Conservation (phyloP, 2,113 vertebrate species). For the Ctenomys sociabilis region DNA sequence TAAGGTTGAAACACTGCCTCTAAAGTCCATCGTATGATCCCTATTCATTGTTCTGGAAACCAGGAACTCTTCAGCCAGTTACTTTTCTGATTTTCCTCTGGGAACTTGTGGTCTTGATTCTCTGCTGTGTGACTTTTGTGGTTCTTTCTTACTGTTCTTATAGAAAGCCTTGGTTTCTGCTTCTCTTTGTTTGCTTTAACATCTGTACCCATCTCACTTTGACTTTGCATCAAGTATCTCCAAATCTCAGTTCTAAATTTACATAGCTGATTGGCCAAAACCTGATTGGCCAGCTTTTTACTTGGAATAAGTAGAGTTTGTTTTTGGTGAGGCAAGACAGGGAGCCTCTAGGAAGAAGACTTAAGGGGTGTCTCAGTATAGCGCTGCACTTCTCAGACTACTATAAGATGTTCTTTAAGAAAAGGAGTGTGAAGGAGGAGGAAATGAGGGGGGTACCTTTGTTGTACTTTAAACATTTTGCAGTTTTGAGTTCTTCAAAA, state of each 20-base stretch:
- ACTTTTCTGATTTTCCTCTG: background rate
- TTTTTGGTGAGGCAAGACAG: background rate
- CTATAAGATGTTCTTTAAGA: background rate
- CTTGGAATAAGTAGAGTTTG: background rate
- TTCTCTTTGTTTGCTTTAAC: slow-evolving; percentile 37
- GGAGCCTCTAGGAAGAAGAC: background rate
- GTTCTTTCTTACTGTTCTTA: background rate
- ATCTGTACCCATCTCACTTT: background rate
- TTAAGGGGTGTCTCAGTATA: background rate
- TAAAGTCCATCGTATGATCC: background rate
- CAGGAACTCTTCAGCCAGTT: background rate
- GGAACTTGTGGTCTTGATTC: background rate
- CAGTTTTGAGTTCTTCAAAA: background rate
- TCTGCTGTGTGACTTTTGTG: background rate
- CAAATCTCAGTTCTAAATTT: background rate
- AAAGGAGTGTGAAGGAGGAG: background rate
- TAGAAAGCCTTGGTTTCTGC: slow-evolving; percentile 35
- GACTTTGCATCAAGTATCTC: background rate
- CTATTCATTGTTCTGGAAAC: background rate
- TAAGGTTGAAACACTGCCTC: background rate
- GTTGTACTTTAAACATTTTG: background rate
- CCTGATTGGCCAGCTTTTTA: background rate
- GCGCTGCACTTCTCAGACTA: background rate
- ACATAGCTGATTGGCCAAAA: too few species aligned
- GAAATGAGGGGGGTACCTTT: background rate